A percentile compares a stretch with the other conserved stretches of the same genome.
Conservation (phyloP, 2,888 invertebrate species). For the Drosophila pegasa region DNA sequence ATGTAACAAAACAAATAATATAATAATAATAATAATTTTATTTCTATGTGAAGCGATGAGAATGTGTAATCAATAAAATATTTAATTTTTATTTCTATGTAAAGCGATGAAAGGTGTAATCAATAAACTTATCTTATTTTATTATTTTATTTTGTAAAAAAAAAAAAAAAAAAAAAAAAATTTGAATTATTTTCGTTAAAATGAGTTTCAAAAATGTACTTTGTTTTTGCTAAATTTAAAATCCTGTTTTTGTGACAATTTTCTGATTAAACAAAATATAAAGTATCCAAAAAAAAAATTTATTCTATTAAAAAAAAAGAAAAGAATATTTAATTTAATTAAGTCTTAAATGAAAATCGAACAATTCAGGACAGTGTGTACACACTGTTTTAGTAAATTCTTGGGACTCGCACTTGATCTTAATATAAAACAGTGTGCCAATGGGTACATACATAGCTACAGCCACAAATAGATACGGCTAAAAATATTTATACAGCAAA, state of each 20-base stretch:
- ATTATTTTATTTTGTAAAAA: too few relatives aligned
- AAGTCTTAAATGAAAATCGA: neutral
- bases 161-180: neutral
- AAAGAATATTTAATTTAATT: neutral
- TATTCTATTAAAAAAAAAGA: neutral
- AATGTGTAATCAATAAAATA: slow-evolving; percentile 32
- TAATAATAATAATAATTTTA: slow-evolving; percentile 21
- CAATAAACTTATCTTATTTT: slow-evolving; percentile 5
- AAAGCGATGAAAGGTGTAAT: slow-evolving; percentile 9
- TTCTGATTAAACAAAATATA: slow-evolving; percentile 3
- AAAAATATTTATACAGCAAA: neutral
- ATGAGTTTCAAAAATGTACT: neutral
- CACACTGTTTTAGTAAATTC: neutral
- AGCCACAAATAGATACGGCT: neutral
- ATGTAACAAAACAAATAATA: slow-evolving; percentile 14
- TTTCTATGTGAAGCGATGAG: slow-evolving; percentile 19
- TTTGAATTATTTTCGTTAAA: neutral
- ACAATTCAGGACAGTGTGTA: slow-evolving; percentile 7
- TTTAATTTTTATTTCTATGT: slow-evolving; percentile 14
- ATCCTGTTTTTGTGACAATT: neutral
- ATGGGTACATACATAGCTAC: neutral
- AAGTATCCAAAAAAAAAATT: neutral
- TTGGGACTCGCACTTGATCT: neutral
- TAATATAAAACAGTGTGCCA: neutral
- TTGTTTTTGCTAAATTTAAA: neutral